Base-by-base conservation (phyloP, 2,113 vertebrate genomes). In the Phaethornis superciliosus region DNA sequence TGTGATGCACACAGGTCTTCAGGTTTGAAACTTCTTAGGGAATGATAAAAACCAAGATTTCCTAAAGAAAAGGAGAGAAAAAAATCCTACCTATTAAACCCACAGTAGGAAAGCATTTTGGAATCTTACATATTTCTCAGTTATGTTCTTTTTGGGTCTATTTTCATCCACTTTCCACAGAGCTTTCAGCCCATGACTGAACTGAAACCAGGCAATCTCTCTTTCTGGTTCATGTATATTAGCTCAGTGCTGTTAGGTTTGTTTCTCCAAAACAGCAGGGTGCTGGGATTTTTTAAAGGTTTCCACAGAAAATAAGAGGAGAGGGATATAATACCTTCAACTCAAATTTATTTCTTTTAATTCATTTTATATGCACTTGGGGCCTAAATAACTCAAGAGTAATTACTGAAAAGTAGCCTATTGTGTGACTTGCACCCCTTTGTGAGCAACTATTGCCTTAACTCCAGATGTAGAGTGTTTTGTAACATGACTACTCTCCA, bases 301-400 rank as follows among this genome's bases (percentile, higher is more conserved):
- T 95, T 96, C 70, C 89, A 89, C 91, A 87, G 87, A 96, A 96
- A 95, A 92, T 85, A 96, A 85, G 91, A 89, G 70, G 81, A 89
- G 89, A 90, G 67, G 93, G 79, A 85, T 87, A 94, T 94, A 96
- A 96, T 94, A 88, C 93, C 89, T 95, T 95, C 94, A 96, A 91
- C 80, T 89, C 89, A 94, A 95, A 93, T 96, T 96, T 95, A 96
- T 94, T 95, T 95, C 89, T 95, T 96, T 96, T 95, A 96, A 95
- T 94, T 96, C 96, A 82, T 94, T 96, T 96, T 96, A 96, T 95
- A 94, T 91, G 93, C 95, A 89, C 93, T 95, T 63, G 75, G 94
- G 94, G 95, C 81, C 89, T 80, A 89, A 94, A 95, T 80, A 95
- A 94, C 94, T 95, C 91, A 94, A 70, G 81, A 91, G 93, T 93